Conservation (phyloP, 2,797 vertebrate genomes). For the Synaphobranchus kaupii region DNA sequence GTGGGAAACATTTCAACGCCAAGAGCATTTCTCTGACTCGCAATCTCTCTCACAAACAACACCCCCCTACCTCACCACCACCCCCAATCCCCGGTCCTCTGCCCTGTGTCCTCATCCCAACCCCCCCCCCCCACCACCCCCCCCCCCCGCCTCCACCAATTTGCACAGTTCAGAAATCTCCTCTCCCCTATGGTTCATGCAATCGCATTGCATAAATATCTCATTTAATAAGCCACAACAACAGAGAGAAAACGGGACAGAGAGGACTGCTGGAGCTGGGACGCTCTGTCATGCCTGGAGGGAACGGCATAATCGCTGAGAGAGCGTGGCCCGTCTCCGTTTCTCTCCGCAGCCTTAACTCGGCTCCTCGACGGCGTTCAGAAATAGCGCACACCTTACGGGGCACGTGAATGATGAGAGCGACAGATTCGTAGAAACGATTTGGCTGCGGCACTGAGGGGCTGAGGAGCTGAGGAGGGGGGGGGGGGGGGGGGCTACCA, state of each 20-base stretch:
- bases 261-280: not conserved
- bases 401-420: not conserved
- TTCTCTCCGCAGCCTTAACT: not conserved
- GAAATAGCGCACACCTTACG: not conserved
- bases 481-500: not conserved
- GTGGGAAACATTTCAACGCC: slow-evolving; percentile 52
- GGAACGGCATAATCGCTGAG: not conserved
- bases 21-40: slow-evolving; percentile 28
- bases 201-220: not conserved
- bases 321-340: not conserved
- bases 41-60: not conserved
- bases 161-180: not conserved
- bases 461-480: not conserved
- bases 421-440: not conserved
- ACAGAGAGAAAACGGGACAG: not conserved
- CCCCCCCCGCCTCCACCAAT: too few relatives aligned
- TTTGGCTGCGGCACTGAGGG: not conserved
- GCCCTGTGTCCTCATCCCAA: not conserved
- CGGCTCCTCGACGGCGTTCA: not conserved
- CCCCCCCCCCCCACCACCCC: too few relatives aligned
- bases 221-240: not conserved
- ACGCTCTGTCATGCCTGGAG: not conserved
- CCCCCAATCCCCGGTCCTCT: not conserved
- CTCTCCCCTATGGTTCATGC: not conserved
- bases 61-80: not conserved